Conservation (phyloP, 2,888 invertebrate genomes). For the Leptopterna dolabrata region DNA sequence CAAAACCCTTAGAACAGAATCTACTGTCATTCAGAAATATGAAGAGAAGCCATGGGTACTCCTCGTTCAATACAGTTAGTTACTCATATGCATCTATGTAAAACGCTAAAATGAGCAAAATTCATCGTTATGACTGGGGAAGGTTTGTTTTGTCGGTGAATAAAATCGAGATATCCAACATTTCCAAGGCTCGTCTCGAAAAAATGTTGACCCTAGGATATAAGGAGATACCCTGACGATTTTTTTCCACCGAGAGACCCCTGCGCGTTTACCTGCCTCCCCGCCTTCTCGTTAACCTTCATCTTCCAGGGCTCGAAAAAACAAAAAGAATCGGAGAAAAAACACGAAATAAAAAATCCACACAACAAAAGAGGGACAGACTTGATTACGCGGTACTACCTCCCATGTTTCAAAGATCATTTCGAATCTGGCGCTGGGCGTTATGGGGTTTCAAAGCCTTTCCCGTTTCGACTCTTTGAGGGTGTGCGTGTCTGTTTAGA, state of each 20-base stretch:
- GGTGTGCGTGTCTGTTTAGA: no score
- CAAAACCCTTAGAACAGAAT: no score
- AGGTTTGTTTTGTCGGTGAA: no score
- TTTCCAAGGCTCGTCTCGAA: background rate
- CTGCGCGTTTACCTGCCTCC: background rate
- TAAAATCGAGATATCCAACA: no score
- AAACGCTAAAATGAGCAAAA: no score
- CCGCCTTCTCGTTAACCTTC: background rate
- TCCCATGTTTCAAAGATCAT: background rate
- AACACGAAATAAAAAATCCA: background rate
- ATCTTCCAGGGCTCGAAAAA: background rate
- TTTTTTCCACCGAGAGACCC: background rate
- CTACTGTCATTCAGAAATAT: no score
- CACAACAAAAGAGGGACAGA: conserved; percentile 11
- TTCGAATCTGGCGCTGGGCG: background rate
- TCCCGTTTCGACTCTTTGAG: background rate
- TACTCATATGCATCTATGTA: no score
- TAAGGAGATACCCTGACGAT: background rate
- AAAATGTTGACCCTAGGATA: background rate
- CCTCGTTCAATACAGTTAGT: no score
- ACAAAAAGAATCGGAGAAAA: background rate
- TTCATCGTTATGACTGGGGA: no score
- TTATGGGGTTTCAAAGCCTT: background rate
- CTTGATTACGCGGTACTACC: background rate
- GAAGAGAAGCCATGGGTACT: no score